These are phyloP conservation scores for Imbricaverruca yamaguchii DNA, from an alignment of 2,888 invertebrate species.

Conservation along the genomic window DNA sequence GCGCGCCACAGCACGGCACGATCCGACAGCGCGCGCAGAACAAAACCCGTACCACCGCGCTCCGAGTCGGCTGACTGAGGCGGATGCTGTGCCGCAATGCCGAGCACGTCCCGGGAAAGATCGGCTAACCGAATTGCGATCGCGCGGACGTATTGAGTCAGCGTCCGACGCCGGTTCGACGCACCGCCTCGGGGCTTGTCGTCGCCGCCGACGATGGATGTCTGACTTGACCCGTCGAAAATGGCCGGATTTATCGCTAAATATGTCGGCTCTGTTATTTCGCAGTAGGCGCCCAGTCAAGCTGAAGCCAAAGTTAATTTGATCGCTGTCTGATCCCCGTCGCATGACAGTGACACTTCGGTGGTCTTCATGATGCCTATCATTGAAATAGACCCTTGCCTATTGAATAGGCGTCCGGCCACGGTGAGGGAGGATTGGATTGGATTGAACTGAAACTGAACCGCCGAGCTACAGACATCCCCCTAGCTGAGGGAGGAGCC, in stretches of 20 bases:
- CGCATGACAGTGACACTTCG: too few relatives aligned
- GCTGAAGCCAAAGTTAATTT: too few relatives aligned
- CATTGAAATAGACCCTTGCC: too few relatives aligned
- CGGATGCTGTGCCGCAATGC: not conserved
- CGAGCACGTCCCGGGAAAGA: not conserved
- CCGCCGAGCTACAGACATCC: too few relatives aligned
- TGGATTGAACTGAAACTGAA: too few relatives aligned
- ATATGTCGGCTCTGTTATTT: not conserved
- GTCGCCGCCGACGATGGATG: not conserved
- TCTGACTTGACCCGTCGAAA: not conserved
- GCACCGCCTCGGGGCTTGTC: not conserved
- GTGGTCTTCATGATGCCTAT: too few relatives aligned
- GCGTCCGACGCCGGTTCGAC: not conserved
- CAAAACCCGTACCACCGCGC: not conserved
- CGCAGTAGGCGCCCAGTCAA: too few relatives aligned
- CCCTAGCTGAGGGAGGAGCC: too few relatives aligned
- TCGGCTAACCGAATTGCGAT: not conserved
- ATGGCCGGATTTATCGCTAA: too few relatives aligned
- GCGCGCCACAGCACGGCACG: not conserved
- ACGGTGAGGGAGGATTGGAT: too few relatives aligned
- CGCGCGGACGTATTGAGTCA: not conserved
- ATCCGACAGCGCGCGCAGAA: not conserved
- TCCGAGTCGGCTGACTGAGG: not conserved
- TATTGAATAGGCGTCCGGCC: too few relatives aligned
- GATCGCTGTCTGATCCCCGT: too few relatives aligned